Evolutionary conservation across 2,113 vertebrate species (phyloP).

Genomic region (Romanogobio albipinnatus): DNA sequence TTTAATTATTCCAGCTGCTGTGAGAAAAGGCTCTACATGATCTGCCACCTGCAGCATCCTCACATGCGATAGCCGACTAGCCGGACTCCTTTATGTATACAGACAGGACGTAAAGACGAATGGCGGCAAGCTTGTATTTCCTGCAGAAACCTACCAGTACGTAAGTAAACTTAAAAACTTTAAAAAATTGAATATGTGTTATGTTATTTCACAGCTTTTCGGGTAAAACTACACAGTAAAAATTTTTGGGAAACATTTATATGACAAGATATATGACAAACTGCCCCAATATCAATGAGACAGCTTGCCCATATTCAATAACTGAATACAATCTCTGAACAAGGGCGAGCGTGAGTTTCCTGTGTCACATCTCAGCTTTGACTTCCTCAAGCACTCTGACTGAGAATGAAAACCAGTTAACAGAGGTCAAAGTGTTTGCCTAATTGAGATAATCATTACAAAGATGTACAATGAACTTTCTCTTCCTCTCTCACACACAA

Average conservation of each 20-base stretch:
- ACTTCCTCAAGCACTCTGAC: neutral
- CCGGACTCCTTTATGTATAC: too few species aligned
- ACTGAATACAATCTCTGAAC: constrained; percentile 9
- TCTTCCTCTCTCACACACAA: constrained; percentile 6
- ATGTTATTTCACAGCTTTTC: neutral
- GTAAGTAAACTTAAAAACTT: too few species aligned
- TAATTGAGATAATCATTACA: neutral
- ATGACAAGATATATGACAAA: neutral
- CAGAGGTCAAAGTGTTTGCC: constrained; percentile 31
- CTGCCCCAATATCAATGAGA: neutral
- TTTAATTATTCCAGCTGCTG: too few species aligned
- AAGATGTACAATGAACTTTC: constrained; percentile 13
- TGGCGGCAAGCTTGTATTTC: too few species aligned
- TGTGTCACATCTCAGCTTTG: neutral
- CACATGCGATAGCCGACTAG: too few species aligned
- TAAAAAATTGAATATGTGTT: neutral
- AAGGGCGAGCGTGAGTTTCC: constrained; percentile 43
- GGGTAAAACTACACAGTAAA: neutral
- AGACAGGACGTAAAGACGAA: too few species aligned
- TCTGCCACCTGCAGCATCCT: too few species aligned
- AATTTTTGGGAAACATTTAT: neutral
- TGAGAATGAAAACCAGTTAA: neutral
- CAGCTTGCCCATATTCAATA: neutral
- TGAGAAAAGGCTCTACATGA: too few species aligned
- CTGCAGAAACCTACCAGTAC: too few species aligned